Percentiles rank a stretch among this genome's conserved stretches.
Evolutionary conservation across 2,888 invertebrate species (phyloP).

Genomic region (Lycaena phlaeas): DNA sequence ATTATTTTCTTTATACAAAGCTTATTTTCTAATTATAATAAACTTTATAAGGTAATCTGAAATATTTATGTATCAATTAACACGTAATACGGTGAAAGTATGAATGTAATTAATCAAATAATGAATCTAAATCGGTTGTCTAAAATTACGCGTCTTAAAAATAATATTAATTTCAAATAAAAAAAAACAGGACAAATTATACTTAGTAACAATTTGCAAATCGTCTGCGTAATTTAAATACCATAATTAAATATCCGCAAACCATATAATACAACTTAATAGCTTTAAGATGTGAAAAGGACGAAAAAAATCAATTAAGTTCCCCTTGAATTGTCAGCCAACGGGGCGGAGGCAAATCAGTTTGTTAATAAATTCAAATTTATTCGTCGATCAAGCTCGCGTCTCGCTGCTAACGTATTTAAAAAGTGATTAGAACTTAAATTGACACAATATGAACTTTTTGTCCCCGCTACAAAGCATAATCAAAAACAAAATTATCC

Average conservation of each 20-base stretch:
- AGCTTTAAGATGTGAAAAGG: constrained; percentile 20
- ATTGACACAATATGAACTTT: constrained; percentile 73
- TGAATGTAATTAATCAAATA: too few species aligned
- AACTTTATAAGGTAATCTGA: too few species aligned
- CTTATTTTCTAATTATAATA: too few species aligned
- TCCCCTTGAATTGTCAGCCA: constrained; percentile 53
- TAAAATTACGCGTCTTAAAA: too few species aligned
- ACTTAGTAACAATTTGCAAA: too few species aligned
- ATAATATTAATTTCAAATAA: too few species aligned
- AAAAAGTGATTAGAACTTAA: constrained; percentile 72
- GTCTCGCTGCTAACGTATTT: constrained; percentile 63
- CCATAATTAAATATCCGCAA: constrained; percentile 8
- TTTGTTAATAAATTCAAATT: constrained; percentile 69
- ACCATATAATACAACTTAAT: constrained; percentile 13
- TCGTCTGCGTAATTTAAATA: too few species aligned
- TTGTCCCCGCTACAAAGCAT: constrained; percentile 46
- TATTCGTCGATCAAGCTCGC: constrained; percentile 65
- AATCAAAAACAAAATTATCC: constrained; percentile 62
- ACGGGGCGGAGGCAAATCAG: constrained; percentile 50
- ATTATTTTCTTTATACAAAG: too few species aligned
- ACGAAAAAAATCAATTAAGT: constrained; percentile 53
- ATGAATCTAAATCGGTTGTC: too few species aligned
- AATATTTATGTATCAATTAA: too few species aligned
- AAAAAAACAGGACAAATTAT: too few species aligned
- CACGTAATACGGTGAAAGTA: too few species aligned